Percentiles rank a stretch among this genome's conserved stretches.
Evolutionary conservation across 2,113 vertebrate species (phyloP).

Genomic region (Rhynchopsitta pachyrhyncha): DNA sequence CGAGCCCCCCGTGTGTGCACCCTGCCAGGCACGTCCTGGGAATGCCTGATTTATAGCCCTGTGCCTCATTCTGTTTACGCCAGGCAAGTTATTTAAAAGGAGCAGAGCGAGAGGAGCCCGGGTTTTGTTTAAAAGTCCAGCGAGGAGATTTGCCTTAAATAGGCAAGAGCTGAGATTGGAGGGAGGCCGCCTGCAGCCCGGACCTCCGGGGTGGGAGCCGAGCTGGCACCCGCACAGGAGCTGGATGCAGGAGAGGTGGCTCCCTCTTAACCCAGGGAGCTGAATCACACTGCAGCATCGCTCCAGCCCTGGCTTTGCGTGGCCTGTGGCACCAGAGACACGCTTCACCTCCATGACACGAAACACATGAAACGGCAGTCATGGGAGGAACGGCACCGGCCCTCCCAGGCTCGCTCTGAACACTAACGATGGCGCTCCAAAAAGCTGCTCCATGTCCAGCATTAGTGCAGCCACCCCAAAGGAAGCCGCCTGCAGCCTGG

Average conservation of each 20-base stretch:
- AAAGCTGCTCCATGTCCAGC: neutral
- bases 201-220: conserved; percentile 14
- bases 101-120: conserved; percentile 48
- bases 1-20: neutral
- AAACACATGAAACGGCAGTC: fast-evolving
- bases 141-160: conserved; percentile 77
- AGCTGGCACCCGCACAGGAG: neutral
- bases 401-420: neutral
- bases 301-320: neutral
- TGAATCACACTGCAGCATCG: fast-evolving
- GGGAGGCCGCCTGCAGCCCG: neutral
- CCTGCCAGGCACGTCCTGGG: conserved; percentile 18
- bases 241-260: neutral
- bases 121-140: conserved; percentile 70
- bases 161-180: conserved; percentile 65
- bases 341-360: fast-evolving
- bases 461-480: neutral
- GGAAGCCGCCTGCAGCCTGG: neutral
- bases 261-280: neutral
- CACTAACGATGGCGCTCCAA: neutral
- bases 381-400: fast-evolving
- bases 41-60: conserved; percentile 69
- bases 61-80: conserved; percentile 65
- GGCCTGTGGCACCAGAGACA: fast-evolving
- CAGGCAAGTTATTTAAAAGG: conserved; percentile 69